Conservation (phyloP, 2,113 vertebrate species). For the Panthera tigris region DNA sequence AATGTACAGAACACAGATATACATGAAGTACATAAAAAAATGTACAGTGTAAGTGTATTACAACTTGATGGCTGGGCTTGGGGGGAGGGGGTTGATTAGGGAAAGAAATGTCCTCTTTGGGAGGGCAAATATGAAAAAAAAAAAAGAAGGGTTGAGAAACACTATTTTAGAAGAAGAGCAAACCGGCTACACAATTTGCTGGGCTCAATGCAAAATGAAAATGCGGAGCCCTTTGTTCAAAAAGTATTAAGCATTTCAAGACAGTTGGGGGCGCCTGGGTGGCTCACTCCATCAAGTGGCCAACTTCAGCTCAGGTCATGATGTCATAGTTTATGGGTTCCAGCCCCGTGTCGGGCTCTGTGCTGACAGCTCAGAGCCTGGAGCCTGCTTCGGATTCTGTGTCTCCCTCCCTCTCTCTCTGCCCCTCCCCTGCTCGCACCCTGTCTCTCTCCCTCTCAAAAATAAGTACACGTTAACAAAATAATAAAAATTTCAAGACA, state of each 20-base stretch:
- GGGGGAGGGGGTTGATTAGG: too few relatives aligned
- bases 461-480: too few relatives aligned
- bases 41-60: not conserved
- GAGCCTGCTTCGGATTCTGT: too few relatives aligned
- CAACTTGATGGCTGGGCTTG: not conserved
- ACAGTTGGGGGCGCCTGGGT: too few relatives aligned
- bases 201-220: not conserved
- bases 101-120: not conserved
- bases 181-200: not conserved
- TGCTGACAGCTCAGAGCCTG: too few relatives aligned
- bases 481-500: not conserved
- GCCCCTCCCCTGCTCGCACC: too few relatives aligned
- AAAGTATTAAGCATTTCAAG: not conserved
- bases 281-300: too few relatives aligned
- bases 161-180: not conserved
- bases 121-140: not conserved
- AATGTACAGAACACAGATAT: not conserved
- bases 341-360: too few relatives aligned
- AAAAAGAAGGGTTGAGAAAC: not conserved
- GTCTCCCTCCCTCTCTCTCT: too few relatives aligned
- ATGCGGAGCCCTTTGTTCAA: not conserved
- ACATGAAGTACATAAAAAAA: not conserved
- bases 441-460: too few relatives aligned
- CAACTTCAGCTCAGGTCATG: too few relatives aligned
- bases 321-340: too few relatives aligned